Conservation (phyloP, 2,113 vertebrate genomes). For the Equus przewalskii region DNA sequence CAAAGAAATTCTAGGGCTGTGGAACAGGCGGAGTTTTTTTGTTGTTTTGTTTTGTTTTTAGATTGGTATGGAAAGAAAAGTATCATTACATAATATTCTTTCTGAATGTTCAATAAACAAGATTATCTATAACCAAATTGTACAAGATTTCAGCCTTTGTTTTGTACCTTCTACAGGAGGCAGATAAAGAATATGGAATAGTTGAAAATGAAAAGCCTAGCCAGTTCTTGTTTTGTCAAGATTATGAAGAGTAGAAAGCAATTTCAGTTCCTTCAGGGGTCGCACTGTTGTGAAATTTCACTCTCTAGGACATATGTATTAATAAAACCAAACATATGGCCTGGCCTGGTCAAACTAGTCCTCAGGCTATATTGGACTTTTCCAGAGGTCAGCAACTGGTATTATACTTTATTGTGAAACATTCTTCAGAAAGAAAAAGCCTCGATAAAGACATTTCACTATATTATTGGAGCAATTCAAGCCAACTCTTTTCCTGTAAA, state of each 20-base stretch:
- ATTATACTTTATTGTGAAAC: conserved; percentile 38
- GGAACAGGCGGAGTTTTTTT: background rate
- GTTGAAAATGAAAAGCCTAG: conserved; percentile 42
- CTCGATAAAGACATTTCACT: background rate
- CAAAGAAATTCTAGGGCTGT: conserved; percentile 10
- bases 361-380: background rate
- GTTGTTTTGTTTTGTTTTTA: conserved; percentile 54
- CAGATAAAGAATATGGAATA: conserved; percentile 42
- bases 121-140: conserved; percentile 56
- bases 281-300: conserved; percentile 35
- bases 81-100: conserved; percentile 58
- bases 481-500: conserved; percentile 29
- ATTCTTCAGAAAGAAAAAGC: background rate
- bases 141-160: conserved; percentile 13
- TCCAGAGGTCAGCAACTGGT: background rate
- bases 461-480: background rate
- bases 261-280: background rate
- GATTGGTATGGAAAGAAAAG: conserved; percentile 11
- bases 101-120: conserved; percentile 64
- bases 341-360: background rate
- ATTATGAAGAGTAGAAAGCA: background rate
- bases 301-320: conserved; percentile 37
- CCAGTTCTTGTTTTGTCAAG: conserved; percentile 25
- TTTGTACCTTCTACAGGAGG: background rate
- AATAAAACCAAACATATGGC: conserved; percentile 67